phyloP scores from a whole-genome alignment of 1,140 invertebrate genomes.

The Rhopalosiphum maidis region DNA sequence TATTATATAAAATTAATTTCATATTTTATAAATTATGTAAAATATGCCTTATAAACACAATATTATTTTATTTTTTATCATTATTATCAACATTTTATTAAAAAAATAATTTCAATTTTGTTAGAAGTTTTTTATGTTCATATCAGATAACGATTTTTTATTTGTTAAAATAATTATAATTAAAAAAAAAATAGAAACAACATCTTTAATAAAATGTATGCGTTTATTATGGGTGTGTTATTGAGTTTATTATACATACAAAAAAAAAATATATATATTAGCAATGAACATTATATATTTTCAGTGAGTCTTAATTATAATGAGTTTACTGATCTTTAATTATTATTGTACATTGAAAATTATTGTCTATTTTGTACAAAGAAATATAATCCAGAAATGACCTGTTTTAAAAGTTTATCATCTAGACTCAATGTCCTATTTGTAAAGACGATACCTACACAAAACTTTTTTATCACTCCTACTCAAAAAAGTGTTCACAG shows the following conservation, averaged over 20 bases:
- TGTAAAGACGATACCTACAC: background rate
- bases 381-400: background rate
- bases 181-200: background rate
- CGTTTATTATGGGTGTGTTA: background rate
- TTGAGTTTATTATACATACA: too few species aligned
- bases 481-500: background rate
- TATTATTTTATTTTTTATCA: background rate
- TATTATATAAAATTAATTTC: background rate
- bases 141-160: background rate
- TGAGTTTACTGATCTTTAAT: background rate
- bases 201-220: background rate
- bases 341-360: background rate
- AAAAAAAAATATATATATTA: background rate
- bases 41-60: background rate
- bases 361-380: background rate
- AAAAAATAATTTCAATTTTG: background rate
- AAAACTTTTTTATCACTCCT: background rate
- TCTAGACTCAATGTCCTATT: background rate
- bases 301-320: background rate
- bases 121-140: background rate
- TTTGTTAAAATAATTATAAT: background rate
- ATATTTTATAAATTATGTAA: background rate
- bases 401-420: background rate
- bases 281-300: background rate
- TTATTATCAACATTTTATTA: background rate